Evolutionary conservation across 2,888 invertebrate species (phyloP).

Genomic region (Leptinotarsa peninsularis): DNA sequence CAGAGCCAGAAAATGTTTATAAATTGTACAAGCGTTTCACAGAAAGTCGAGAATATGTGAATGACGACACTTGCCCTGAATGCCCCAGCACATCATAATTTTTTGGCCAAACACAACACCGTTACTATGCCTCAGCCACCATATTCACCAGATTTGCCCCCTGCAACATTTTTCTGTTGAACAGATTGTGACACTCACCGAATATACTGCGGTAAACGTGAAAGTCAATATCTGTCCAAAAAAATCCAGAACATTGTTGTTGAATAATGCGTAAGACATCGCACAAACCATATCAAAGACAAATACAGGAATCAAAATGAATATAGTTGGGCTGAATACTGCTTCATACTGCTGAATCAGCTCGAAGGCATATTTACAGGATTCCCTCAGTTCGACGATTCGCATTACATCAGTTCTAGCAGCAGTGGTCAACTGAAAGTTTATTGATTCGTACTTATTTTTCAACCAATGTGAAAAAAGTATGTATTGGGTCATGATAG

Average conservation of each 20-base stretch:
- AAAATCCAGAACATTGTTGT: background rate
- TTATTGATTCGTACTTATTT: background rate
- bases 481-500: background rate
- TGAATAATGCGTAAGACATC: slow-evolving; percentile 12
- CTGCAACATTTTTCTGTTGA: too few species aligned
- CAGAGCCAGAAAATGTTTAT: too few species aligned
- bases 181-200: background rate
- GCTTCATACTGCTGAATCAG: background rate
- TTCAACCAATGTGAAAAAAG: slow-evolving; percentile 6
- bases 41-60: too few species aligned
- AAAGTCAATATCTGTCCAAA: slow-evolving; percentile 4
- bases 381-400: background rate
- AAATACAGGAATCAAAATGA: background rate
- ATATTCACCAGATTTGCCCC: too few species aligned
- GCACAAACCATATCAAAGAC: background rate
- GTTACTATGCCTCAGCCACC: too few species aligned
- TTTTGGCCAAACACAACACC: too few species aligned
- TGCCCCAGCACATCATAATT: too few species aligned
- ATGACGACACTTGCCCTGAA: too few species aligned
- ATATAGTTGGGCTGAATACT: background rate
- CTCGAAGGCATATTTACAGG: background rate
- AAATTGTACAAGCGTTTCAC: too few species aligned
- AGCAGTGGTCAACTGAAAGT: background rate
- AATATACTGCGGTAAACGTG: background rate
- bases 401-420: background rate